Evolutionary conservation across 2,888 invertebrate species (phyloP), one percentile per base, ranked within the genome.

Genomic region (Oxyscelio sp.): DNA sequence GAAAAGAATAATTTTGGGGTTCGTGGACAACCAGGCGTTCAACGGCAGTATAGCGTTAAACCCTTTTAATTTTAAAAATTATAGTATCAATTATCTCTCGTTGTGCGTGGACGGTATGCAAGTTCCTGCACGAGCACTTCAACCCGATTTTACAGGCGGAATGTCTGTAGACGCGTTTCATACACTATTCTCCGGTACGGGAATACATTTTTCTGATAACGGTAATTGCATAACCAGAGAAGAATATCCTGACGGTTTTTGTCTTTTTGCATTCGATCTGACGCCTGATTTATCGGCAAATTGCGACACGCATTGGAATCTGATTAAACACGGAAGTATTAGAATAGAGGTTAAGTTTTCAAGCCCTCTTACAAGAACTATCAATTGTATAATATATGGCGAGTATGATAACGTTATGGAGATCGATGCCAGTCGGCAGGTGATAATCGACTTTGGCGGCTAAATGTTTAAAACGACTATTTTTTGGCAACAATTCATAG

Each of bases 231-330:
- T 89, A 15, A 59, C 59, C 6, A 50, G 87, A 8, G n/a, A 56
- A 4, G n/a, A n/a, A n/a, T n/a, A n/a, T n/a, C n/a, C n/a, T n/a
- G n/a, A n/a, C n/a, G n/a, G n/a, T n/a, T n/a, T n/a, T n/a, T n/a
- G n/a, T n/a, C n/a, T n/a, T n/a, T n/a, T n/a, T n/a, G n/a, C n/a
- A n/a, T n/a, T n/a, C 22, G 90, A 91, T 68, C 70, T 91, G 6
- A 89, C 88, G 1, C 88, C 89, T 2, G 89, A 90, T 78, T 58
- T 89, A 4, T 87, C 87, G 5, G 90, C 88, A 19, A 87, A 87
- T 74, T n/a, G 34, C 40, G 77, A 19, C 15, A 27, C 40, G 0
- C 87, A 83, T 40, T 90, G 89, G 87, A 86, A 84, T 40, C 43
- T 86, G 1, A 58, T 87, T 4, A 82, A 70, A 31, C 79, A 87